Base-by-base conservation (phyloP, 2,113 vertebrate species). In the Lethenteron reissneri region DNA sequence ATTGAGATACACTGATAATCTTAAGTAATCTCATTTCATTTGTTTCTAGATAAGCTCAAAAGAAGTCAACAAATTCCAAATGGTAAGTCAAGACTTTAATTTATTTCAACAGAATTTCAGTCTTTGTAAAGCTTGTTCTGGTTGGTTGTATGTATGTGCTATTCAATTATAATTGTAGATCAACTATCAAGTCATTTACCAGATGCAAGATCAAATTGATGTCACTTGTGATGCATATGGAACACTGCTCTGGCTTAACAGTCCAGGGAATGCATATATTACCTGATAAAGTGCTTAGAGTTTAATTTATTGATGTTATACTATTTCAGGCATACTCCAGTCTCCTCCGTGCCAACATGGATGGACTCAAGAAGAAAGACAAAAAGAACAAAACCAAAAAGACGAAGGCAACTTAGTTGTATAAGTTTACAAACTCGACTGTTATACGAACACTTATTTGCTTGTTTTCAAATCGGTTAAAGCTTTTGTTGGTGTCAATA, bases 61-160 rank as follows among this genome's bases (percentile, higher is more conserved):
- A 83, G 92, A 99, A 83, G 92, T 99, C 74, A 97, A 96, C 77
- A 97, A 95, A 80, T 99, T 99, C 82, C 92, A 96, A 76, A 97
- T 99, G 94, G 94, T 99, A 81, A 79, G 89, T 86, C 72, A 74
- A 75, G 1, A 21, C 72, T 68, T 68, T 68, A 68, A 10, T 25
- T 17, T 11, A 11, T 25, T 68, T 11, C 11, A 68, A 17, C 25
- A 25, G 9, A 17, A n/a, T 68, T 68, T 68, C 41, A 41, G 41
- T 41, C 41, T 41, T 5, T 41, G 41, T 41, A 41, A 41, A 41
- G 41, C 41, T 41, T 41, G 41, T 41, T 41, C 41, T 41, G 41
- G 41, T 41, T 41, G 41, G 41, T 41, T 41, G 41, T 41, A 41
- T 41, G 41, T 41, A 41, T 41, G 41, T 41, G 41, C 41, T 41